Evolutionary conservation across 1,140 invertebrate genomes (phyloP), one percentile per base, ranked within the genome.

Genomic region (Atta texana): DNA sequence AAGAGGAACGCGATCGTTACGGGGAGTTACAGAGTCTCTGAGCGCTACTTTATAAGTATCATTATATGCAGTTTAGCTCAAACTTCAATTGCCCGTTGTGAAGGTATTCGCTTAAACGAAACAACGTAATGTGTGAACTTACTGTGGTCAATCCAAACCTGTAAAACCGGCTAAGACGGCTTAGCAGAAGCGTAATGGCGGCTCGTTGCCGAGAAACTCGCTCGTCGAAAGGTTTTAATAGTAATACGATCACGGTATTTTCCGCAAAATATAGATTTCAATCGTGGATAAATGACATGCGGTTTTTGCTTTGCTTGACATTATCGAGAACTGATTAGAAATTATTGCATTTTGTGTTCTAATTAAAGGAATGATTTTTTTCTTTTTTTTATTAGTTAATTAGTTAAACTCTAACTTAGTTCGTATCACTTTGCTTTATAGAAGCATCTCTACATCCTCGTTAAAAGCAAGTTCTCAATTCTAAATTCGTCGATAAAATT

Each of bases 131-230:
- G 80, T 74, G 69, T 44, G 80, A 84, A 84, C 80, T 84, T 84
- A 84, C 80, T 84, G 69, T 87, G 87, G 84, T 89, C 90, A 91
- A 89, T 89, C 89, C 84, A 74, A 91, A 91, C 91, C 91, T 90
- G 91, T 89, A 91, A 90, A 91, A 91, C 91, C 91, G 91, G 91
- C 91, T 90, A 85, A 90, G 82, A 87, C 77, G 59, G 63, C 77
- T 77, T 89, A 34, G 84, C 75, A 31, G 78, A 59, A 77, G 59
- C 75, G 49, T 82, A 90, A 91, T 91, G 87, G 82, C 77, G 88
- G 90, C 85, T 91, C 88, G 86, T 80, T 69, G 66, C 86, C 66
- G 75, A 89, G 88, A 90, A 90, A 91, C 90, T 91, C 51, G 90
- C 89, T 90, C 90, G 90, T 90, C 80, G 84, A 81, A 72, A 85